Evolutionary conservation across 2,888 invertebrate genomes (phyloP), one percentile per base, ranked within the genome.

Genomic region (Heliconius aoede): DNA sequence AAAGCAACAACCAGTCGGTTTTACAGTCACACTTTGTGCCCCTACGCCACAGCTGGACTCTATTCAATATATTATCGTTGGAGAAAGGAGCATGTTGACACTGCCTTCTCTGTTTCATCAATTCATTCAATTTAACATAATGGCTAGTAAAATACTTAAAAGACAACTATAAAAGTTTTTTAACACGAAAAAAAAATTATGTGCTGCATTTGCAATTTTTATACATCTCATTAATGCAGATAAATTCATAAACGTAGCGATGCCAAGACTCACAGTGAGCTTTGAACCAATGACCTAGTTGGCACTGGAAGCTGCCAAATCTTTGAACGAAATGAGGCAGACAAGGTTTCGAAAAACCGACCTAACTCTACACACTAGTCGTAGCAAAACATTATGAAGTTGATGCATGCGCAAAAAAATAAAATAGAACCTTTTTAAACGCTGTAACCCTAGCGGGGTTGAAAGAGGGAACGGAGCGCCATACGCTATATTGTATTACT

Each of bases 301-400:
- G 71, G 71, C 71, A 71, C 58, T 58, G 28, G n/a, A 60, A 36
- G 40, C 72, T 58, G 51, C 69, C 51, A 72, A 61, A 46, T 36
- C 24, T 72, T 26, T 26, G 7, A 5, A 28, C 40, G 11, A 15
- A 69, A 24, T 28, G 11, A 46, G 15, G 46, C 46, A 21, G 18
- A 28, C 36, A 24, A 24, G 4, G 15, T 24, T 65, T 36, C 15
- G 15, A 65, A 36, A 65, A 32, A 24, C 0, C 21, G 46, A 7
- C 15, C 18, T 21, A 46, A 13, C 13, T 40, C 36, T 40, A 40
- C 36, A 40, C 36, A n/a, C n/a, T 40, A 40, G 36, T 64, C 8
- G 4, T n/a, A 64, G 32, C 32, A 58, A 58, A 55, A n/a, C 11
- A 24, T 58, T 55, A 55, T 40, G 11, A 3, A 46, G 21, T 46